These are phyloP conservation scores for Otis tarda DNA, from an alignment of 2,113 vertebrate genomes.

Conservation along the genomic window DNA sequence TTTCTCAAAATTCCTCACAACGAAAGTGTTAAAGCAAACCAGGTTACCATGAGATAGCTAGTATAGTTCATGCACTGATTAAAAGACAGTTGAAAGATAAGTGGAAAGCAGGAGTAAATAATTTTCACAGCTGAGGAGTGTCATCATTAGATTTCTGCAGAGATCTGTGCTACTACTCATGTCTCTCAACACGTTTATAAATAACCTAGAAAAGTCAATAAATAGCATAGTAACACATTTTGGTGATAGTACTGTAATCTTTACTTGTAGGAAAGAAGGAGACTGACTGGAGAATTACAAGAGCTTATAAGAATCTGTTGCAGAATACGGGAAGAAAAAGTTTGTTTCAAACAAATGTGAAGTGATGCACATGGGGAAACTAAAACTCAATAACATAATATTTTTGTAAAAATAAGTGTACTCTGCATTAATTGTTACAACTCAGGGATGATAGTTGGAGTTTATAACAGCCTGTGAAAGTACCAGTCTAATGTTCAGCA, in stretches of 20 bases:
- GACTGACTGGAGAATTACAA: neutral
- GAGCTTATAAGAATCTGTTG: rapidly evolving
- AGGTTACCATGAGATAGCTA: neutral
- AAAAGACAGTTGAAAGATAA: neutral
- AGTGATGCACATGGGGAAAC: rapidly evolving
- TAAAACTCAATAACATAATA: neutral
- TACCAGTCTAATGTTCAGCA: neutral
- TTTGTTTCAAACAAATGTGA: neutral
- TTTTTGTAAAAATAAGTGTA: neutral
- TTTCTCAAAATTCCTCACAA: neutral
- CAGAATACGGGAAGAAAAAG: neutral
- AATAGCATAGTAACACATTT: neutral
- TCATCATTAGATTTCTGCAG: neutral
- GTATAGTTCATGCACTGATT: neutral
- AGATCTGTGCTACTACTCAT: neutral
- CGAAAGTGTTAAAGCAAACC: neutral
- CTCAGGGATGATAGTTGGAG: neutral
- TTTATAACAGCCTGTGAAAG: neutral
- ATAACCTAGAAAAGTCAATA: neutral
- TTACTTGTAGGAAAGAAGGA: neutral
- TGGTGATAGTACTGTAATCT: neutral
- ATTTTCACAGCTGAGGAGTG: neutral
- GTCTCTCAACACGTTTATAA: neutral
- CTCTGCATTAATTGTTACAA: neutral
- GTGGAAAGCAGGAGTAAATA: neutral